These are phyloP conservation scores for Melolontha melolontha DNA, from an alignment of 2,888 invertebrate species.

Conservation along the genomic window DNA sequence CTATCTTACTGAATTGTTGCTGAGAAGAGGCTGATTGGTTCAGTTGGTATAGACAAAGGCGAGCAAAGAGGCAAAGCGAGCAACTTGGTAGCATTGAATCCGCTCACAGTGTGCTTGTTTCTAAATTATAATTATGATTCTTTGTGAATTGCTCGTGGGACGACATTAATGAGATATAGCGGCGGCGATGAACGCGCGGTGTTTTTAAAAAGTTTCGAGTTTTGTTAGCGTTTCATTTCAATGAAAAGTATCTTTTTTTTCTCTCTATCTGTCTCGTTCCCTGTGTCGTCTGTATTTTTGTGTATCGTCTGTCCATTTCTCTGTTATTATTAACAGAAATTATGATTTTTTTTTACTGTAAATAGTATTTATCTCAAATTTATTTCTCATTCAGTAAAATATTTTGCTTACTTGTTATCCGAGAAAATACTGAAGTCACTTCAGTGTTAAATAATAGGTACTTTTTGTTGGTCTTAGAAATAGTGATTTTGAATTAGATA, in stretches of 20 bases:
- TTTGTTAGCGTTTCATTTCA: constrained; percentile 34
- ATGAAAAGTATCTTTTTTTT: constrained; percentile 15
- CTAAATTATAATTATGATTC: constrained; percentile 57
- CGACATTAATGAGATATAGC: constrained; percentile 53
- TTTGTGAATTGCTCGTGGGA: constrained; percentile 52
- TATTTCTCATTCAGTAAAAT: too few relatives aligned
- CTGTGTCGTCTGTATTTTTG: constrained; percentile 41
- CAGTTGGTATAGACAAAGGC: constrained; percentile 58
- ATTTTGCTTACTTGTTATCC: too few relatives aligned
- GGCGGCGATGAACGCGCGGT: constrained; percentile 28
- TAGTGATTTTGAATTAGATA: too few relatives aligned
- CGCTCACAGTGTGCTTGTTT: constrained; percentile 40
- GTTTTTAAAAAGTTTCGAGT: constrained; percentile 43
- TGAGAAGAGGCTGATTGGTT: constrained; percentile 57
- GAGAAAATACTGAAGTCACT: too few relatives aligned
- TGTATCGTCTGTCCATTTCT: constrained; percentile 8
- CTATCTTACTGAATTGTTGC: constrained; percentile 56
- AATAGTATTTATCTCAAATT: too few relatives aligned
- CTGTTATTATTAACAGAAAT: neutral
- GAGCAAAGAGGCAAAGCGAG: constrained; percentile 55
- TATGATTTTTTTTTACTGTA: too few relatives aligned
- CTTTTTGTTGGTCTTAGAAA: too few relatives aligned
- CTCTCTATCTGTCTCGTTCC: constrained; percentile 18
- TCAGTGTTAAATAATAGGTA: too few relatives aligned
- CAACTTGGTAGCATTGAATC: constrained; percentile 51